These are phyloP conservation scores for zebrafish (Danio rerio) DNA, from an alignment of 2,113 vertebrate genomes.

Conservation along the genomic window DNA sequence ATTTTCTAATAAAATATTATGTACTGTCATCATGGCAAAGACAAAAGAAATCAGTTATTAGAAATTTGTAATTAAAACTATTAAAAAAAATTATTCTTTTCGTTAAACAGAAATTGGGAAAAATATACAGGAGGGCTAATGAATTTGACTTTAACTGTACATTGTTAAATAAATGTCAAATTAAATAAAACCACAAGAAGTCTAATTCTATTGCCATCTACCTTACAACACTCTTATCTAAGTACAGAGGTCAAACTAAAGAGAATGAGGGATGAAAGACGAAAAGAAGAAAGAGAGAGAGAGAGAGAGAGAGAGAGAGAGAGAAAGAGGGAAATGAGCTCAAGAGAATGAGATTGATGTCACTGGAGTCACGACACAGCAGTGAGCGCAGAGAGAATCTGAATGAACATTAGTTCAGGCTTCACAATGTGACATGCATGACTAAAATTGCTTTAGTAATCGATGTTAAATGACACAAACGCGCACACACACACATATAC, in stretches of 20 bases:
- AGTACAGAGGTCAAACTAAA: not conserved
- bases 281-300: not conserved
- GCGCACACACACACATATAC: not conserved
- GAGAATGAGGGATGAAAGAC: not conserved
- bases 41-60: no score
- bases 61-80: no score
- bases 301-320: not conserved
- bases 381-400: slow-evolving; percentile 39
- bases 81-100: no score
- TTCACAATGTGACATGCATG: slow-evolving; percentile 33
- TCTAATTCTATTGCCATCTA: not conserved
- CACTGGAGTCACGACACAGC: slow-evolving; percentile 55
- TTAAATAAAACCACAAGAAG: no score
- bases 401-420: slow-evolving; percentile 37
- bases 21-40: no score
- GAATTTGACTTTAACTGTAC: no score
- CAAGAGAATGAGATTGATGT: not conserved
- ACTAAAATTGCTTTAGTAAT: slow-evolving; percentile 18
- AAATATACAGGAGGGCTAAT: no score
- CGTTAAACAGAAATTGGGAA: no score
- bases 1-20: no score
- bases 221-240: not conserved
- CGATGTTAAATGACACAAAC: slow-evolving; percentile 25
- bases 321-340: not conserved
- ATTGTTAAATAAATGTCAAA: no score